Conservation (phyloP, 2,113 vertebrate species). For the Upupa epops region DNA sequence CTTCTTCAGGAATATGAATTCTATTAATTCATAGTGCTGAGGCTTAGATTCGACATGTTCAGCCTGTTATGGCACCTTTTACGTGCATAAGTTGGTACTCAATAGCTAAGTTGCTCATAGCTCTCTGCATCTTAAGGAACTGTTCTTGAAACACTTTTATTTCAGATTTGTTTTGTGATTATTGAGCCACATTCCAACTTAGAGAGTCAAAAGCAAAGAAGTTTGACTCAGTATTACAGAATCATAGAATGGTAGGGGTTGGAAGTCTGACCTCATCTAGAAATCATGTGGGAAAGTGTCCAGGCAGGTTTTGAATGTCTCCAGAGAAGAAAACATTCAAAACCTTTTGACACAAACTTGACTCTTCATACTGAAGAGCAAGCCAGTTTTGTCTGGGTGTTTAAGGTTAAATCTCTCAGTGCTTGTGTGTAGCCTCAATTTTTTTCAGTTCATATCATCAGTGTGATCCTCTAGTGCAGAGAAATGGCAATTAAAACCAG, state of each 20-base stretch:
- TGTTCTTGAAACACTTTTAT: neutral
- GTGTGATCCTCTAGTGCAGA: neutral
- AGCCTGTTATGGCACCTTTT: neutral
- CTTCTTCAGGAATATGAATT: neutral
- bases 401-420: neutral
- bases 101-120: neutral
- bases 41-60: neutral
- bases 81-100: accelerated
- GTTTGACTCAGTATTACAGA: neutral
- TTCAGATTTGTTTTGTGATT: neutral
- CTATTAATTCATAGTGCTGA: neutral
- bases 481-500: neutral
- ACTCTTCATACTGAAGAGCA: neutral
- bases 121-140: neutral
- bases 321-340: too few relatives aligned
- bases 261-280: too few relatives aligned
- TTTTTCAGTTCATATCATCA: neutral
- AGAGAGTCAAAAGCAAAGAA: neutral
- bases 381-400: neutral
- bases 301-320: too few relatives aligned
- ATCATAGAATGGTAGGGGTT: too few relatives aligned
- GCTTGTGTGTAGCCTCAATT: neutral
- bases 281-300: too few relatives aligned
- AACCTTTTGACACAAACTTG: too few relatives aligned
- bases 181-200: neutral